These are phyloP conservation scores for Trichomalopsis sarcophagae DNA, from an alignment of 1,140 invertebrate genomes.

Conservation along the genomic window DNA sequence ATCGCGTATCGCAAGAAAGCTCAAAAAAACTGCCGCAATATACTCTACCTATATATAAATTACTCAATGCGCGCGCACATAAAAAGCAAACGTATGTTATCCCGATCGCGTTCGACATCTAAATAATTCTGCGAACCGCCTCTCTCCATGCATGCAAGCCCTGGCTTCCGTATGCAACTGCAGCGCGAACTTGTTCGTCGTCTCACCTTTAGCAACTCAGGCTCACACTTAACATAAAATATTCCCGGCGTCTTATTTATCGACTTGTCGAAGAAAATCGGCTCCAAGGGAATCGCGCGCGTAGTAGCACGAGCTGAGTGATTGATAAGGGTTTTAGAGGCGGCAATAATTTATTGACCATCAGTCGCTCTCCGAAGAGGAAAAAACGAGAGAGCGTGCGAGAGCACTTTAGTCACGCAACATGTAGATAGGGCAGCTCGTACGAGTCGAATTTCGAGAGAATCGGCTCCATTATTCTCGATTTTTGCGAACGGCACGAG, in stretches of 20 bases:
- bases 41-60: not conserved
- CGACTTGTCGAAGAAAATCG: not conserved
- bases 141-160: not conserved
- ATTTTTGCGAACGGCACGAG: not conserved
- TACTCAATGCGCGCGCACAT: not conserved
- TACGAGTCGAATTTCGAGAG: not conserved
- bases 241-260: constrained; percentile 30
- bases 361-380: too few species aligned
- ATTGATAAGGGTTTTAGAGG: constrained; percentile 21
- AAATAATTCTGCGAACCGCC: not conserved
- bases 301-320: not conserved
- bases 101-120: not conserved
- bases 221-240: constrained; percentile 22
- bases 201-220: not conserved
- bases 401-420: not conserved
- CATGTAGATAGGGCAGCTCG: not conserved
- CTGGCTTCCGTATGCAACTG: not conserved
- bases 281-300: not conserved
- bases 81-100: not conserved
- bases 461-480: not conserved
- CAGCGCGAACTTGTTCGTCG: not conserved
- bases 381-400: not conserved
- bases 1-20: too few species aligned
- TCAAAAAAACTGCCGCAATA: too few species aligned
- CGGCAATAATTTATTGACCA: constrained; percentile 32